These are phyloP conservation scores for Champsocephalus gunnari DNA, from an alignment of 2,797 vertebrate species.

Conservation along the genomic window DNA sequence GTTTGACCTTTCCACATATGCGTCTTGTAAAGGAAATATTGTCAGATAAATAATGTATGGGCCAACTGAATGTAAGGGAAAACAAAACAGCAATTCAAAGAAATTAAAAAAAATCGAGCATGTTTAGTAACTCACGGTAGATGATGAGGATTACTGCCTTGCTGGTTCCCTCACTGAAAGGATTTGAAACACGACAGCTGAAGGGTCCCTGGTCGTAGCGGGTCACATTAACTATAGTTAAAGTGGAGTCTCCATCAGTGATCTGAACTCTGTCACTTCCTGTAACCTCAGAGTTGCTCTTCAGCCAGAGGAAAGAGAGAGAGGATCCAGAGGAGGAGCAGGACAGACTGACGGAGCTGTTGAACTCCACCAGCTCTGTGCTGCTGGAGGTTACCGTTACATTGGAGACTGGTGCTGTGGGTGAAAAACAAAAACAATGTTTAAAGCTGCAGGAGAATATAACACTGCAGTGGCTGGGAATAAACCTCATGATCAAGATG, in stretches of 20 bases:
- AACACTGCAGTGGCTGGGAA: no score
- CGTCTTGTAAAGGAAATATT: no score
- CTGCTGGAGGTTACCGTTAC: constrained; percentile 51
- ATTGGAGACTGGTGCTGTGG: constrained; percentile 74
- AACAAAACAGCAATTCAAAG: no score
- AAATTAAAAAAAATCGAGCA: no score
- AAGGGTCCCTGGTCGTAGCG: constrained; percentile 79
- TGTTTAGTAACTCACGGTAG: constrained; percentile 74
- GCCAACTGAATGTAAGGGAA: no score
- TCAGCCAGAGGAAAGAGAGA: constrained; percentile 63
- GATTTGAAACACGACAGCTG: constrained; percentile 72
- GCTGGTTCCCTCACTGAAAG: constrained; percentile 69
- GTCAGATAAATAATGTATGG: no score
- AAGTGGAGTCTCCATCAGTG: constrained; percentile 51
- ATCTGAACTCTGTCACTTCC: constrained; percentile 50
- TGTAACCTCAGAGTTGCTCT: constrained; percentile 51
- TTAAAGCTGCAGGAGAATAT: no score
- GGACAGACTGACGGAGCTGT: no score
- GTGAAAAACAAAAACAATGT: background rate
- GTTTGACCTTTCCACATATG: no score
- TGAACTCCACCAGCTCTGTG: constrained; percentile 68
- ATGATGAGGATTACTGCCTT: constrained; percentile 61
- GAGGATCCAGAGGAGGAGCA: no score
- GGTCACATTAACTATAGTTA: constrained; percentile 69
- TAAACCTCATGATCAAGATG: no score